Conservation (phyloP, 2,797 vertebrate species). For the Mormyrus proboscirostris region DNA sequence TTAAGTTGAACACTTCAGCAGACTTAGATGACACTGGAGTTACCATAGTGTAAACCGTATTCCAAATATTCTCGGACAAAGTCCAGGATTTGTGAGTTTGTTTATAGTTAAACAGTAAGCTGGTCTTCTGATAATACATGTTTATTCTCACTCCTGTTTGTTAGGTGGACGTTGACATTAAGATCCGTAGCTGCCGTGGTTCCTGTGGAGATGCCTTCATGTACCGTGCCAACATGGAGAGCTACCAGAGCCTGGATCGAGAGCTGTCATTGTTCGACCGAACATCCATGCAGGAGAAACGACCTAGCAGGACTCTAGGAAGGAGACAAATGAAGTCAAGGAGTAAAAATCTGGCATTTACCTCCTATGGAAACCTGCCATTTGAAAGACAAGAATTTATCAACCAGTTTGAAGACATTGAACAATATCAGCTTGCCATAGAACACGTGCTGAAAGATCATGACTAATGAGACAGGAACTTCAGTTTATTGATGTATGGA, state of each 20-base stretch:
- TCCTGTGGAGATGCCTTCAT: constrained; percentile 61
- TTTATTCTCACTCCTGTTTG: constrained; percentile 30
- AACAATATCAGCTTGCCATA: constrained; percentile 44
- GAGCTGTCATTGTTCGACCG: constrained; percentile 40
- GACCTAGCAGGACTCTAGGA: constrained; percentile 21
- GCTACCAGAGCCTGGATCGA: constrained; percentile 56
- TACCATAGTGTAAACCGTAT: background rate
- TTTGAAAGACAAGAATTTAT: constrained; percentile 41
- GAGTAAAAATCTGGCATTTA: background rate
- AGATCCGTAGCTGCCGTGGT: constrained; percentile 74
- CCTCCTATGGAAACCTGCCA: constrained; percentile 36
- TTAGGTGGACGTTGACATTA: constrained; percentile 88
- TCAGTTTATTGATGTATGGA: background rate
- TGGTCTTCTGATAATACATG: constrained; percentile 19
- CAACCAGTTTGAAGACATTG: constrained; percentile 55
- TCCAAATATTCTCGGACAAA: background rate
- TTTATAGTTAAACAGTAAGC: constrained; percentile 28
- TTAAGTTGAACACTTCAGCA: background rate
- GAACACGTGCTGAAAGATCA: constrained; percentile 28
- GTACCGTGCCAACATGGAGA: constrained; percentile 54
- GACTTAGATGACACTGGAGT: background rate
- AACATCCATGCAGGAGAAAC: background rate
- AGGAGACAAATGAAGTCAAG: constrained; percentile 37
- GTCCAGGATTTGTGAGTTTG: constrained; percentile 27
- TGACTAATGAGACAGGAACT: background rate